Evolutionary conservation across 37 sponge, comb jelly and placozoan genomes (phyloP), one percentile per base, ranked within the genome.

Genomic region (Eunapius fragilis): DNA sequence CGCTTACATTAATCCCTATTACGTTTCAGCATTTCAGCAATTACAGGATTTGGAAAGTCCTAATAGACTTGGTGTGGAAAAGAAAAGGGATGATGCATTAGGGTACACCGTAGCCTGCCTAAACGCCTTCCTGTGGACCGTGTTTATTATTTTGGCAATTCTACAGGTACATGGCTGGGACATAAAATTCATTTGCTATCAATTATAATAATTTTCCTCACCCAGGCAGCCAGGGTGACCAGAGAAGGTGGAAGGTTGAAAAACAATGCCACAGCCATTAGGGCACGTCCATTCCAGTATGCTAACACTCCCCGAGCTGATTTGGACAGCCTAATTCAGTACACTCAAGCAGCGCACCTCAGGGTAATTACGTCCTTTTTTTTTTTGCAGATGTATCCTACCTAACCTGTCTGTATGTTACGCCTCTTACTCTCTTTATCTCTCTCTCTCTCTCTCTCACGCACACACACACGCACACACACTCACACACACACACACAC

Each of bases 281-380:
- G 93, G 38, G 77, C 89, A 23, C 86, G 93, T 41, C 93, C 93
- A 69, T 82, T 88, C 30, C 89, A 82, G 49, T 93, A 93, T 77
- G 71, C 24, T 26, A 31, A 85, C 67, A 79, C 87, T 12, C 76
- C 89, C 24, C 93, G 88, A 75, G 30, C 89, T 32, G 93, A 93
- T 9, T 76, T 93, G 30, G 93, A 93, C 80, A 89, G 89, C 76
- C 85, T 74, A 58, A 25, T 80, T 34, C 68, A 69, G 19, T 84
- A 85, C 49, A 81, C 86, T 2, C 70, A 80, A 34, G 76, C 90
- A 27, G 82, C 85, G 48, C 80, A 28, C 25, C 76, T 90, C 35
- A 80, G 90, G 72, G 90, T 84, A 45, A 77, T 81, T 26, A 12
- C 25, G 11, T 23, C 36, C 25, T 17, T 76, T 22, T 76, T 37